phyloP scores from a whole-genome alignment of 2,113 vertebrate species.

The Helogale parvula region DNA sequence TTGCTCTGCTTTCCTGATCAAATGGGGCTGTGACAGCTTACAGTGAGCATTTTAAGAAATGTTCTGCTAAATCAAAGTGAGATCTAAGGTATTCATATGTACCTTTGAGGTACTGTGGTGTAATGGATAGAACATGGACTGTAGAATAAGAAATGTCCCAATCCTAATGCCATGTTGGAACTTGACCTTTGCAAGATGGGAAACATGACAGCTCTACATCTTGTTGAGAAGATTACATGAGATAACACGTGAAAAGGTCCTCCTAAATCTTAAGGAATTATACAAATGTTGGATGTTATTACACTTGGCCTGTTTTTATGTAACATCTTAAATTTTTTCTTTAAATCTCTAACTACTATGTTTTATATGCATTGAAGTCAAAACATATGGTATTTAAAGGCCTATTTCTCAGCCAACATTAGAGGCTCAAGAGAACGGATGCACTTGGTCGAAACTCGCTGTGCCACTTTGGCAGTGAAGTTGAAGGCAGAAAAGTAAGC shows the following conservation, averaged over 20 bases:
- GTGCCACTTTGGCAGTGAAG: neutral
- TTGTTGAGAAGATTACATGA: constrained; percentile 5
- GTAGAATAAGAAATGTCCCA: neutral
- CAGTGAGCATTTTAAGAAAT: neutral
- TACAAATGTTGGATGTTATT: neutral
- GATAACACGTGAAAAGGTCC: neutral
- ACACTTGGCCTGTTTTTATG: neutral
- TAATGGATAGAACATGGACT: neutral
- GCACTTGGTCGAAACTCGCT: neutral
- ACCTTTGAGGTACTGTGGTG: neutral
- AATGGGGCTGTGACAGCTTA: neutral
- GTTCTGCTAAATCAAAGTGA: neutral
- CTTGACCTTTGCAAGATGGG: neutral
- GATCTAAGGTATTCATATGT: neutral
- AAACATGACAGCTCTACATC: neutral
- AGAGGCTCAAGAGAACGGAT: neutral
- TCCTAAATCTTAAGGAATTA: neutral
- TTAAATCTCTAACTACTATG: neutral
- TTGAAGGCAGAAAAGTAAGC: neutral
- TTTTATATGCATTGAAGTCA: constrained; percentile 18
- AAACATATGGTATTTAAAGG: neutral
- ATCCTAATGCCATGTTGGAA: neutral
- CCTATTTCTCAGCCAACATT: neutral
- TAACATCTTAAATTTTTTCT: neutral
- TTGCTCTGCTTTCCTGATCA: constrained; percentile 15